Base-by-base conservation (phyloP, 2,888 invertebrate species). In the Ligdia adustata region DNA sequence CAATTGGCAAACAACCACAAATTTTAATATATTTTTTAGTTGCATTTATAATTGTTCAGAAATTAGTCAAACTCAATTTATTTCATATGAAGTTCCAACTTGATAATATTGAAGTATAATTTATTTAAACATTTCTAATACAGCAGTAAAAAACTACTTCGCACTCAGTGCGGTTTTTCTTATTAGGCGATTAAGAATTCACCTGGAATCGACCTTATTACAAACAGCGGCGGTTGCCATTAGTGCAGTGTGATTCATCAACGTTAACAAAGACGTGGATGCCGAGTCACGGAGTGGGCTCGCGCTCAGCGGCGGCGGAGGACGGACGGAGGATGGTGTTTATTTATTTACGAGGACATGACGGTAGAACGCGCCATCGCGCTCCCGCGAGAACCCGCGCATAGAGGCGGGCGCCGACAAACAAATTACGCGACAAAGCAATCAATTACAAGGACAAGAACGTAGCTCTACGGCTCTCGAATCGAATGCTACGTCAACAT, bases 391-490 rank as follows among this genome's bases (percentile, higher is more conserved):
- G 87, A 72, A 75, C 69, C 62, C 44, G 52, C 55, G 37, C 37
- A 9, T n/a, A 20, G 52, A 60, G 49, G 69, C 76, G 78, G 74
- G 69, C 76, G 78, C 74, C 74, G 72, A 72, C 87, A 89, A 90
- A 90, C 88, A 90, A 90, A 90, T 90, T 90, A 89, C 81, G 81
- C 82, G 86, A 89, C 90, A 89, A 88, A 88, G 89, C 89, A 89
- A 90, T 89, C 89, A 90, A 90, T 89, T 90, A 87, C 77, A 82
- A 85, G 82, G 82, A 85, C 84, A 82, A 80, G 81, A 79, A 75
- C 80, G 79, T 75, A 78, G 50, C 55, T 58, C 57, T 52, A 76
- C 66, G 78, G 75, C 81, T 75, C 86, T 88, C 73, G 72, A 87
- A 82, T 80, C 78, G 84, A 88, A 87, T 80, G 86, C 76, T 89